Evolutionary conservation across 2,113 vertebrate genomes (phyloP).

Genomic region (Ascaphus truei): DNA sequence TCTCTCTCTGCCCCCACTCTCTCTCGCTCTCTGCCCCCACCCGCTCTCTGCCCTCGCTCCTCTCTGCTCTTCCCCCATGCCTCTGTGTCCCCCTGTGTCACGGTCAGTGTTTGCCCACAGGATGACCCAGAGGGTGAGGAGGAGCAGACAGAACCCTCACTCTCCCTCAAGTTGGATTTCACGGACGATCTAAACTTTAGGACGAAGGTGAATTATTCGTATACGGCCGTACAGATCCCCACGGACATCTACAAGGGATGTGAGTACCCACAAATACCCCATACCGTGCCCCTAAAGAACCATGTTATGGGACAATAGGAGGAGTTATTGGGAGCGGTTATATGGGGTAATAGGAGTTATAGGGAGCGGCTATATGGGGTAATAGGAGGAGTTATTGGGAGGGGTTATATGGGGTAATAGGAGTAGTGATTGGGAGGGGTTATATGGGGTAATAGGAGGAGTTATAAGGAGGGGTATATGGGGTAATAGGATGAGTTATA

Average conservation of each 20-base stretch:
- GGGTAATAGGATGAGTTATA: too few relatives aligned
- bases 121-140: constrained; percentile 82
- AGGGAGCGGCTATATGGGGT: not conserved
- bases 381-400: not conserved
- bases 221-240: constrained; percentile 94
- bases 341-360: not conserved
- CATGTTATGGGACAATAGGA: not conserved
- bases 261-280: constrained; percentile 63
- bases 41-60: not conserved
- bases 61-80: not conserved
- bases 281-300: not conserved
- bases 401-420: too few relatives aligned
- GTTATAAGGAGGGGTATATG: too few relatives aligned
- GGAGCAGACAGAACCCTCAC: constrained; percentile 67
- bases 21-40: not conserved
- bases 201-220: constrained; percentile 96
- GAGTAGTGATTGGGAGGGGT: too few relatives aligned
- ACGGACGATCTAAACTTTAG: constrained; percentile 89
- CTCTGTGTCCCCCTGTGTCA: not conserved
- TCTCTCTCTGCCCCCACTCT: not conserved
- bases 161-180: constrained; percentile 86
- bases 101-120: constrained; percentile 50
- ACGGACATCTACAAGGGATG: constrained; percentile 99
- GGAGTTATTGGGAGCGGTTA: not conserved
- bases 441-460: not conserved